phyloP scores from a whole-genome alignment of 2,113 vertebrate genomes.

The Syrrhaptes paradoxus region DNA sequence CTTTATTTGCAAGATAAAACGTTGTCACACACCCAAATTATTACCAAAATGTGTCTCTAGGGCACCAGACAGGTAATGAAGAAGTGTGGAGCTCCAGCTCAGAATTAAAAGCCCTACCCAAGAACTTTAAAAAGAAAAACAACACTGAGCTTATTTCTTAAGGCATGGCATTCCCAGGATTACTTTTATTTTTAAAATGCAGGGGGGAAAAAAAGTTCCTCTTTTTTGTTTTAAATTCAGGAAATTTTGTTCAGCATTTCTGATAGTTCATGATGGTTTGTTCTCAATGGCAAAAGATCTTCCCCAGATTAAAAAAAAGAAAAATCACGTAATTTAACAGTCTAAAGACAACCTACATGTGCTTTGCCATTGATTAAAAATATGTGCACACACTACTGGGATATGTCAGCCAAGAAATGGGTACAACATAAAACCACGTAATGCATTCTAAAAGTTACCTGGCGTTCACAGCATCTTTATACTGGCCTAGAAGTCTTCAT shows the following conservation, averaged over 20 bases:
- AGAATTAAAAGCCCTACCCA: not conserved
- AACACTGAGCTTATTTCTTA: not conserved
- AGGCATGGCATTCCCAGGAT: not conserved
- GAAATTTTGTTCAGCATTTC: not conserved
- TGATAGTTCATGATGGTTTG: not conserved
- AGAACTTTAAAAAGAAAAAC: not conserved
- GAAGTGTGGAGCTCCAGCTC: not conserved
- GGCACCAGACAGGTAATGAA: not conserved
- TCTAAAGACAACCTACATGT: not conserved
- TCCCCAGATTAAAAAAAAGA: not conserved
- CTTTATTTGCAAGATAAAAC: not conserved
- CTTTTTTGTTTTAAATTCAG: not conserved
- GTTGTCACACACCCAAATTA: not conserved
- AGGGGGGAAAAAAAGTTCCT: not conserved
- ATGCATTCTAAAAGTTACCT: not conserved
- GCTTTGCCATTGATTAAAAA: constrained; percentile 8
- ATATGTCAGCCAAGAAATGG: not conserved
- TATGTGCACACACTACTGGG: not conserved
- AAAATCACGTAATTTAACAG: not conserved
- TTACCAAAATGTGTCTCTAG: fast-evolving
- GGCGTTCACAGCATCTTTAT: not conserved
- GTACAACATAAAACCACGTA: not conserved
- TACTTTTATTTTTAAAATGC: constrained; percentile 23
- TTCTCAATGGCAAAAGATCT: not conserved
- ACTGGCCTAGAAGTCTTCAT: not conserved